phyloP scores from a whole-genome alignment of 92 coral and sea anemone genomes.

The Diadumene lineata region DNA sequence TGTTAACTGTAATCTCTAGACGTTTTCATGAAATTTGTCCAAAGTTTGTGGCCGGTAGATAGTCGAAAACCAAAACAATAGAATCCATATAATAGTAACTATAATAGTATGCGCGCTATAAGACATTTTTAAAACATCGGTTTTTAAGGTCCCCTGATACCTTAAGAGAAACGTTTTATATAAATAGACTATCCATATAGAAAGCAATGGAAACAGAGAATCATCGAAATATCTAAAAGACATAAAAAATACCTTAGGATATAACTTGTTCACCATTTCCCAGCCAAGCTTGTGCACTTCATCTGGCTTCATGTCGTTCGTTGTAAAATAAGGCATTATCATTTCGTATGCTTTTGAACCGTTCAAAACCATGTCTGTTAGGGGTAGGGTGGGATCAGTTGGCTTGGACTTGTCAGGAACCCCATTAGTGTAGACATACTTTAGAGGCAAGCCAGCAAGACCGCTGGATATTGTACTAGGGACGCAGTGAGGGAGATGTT shows the following conservation, averaged over 20 bases:
- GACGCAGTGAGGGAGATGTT: constrained; percentile 78
- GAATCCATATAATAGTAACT: no score
- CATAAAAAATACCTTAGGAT: constrained; percentile 69
- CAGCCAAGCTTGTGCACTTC: constrained; percentile 72
- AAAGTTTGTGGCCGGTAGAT: no score
- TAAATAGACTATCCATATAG: no score
- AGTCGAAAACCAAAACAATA: no score
- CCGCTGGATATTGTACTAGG: constrained; percentile 90
- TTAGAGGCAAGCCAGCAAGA: constrained; percentile 68
- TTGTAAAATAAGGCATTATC: constrained; percentile 88
- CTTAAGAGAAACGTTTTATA: no score
- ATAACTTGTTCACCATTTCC: constrained; percentile 58
- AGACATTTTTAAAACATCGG: no score
- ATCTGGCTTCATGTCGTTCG: constrained; percentile 75
- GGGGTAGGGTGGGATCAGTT: constrained; percentile 72
- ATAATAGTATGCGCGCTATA: no score
- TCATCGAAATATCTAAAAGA: no score
- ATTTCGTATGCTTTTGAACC: constrained; percentile 71
- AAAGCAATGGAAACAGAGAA: no score
- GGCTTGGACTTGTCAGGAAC: constrained; percentile 45
- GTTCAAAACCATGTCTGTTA: constrained; percentile 46
- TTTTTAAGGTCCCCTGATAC: no score
- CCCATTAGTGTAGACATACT: constrained; percentile 74
- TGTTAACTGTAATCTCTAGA: no score
- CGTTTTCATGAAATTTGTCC: no score